Conservation (phyloP, 2,888 invertebrate species). For the Idaea aversata region DNA sequence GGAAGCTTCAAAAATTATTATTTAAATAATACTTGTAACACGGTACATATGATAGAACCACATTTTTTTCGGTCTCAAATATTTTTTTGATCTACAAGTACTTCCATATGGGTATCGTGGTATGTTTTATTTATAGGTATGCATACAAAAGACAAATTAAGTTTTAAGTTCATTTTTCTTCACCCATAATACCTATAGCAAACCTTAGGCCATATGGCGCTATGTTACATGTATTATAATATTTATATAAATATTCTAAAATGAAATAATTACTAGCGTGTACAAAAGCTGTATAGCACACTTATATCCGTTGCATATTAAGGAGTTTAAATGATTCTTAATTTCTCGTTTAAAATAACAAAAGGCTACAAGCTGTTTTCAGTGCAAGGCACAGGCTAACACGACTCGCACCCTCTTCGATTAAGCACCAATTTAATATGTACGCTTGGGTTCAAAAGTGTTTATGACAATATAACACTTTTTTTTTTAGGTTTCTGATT, state of each 20-base stretch:
- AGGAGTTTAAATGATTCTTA: slow-evolving; percentile 44
- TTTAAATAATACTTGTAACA: too few species aligned
- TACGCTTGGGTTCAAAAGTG: slow-evolving; percentile 37
- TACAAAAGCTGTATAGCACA: not conserved
- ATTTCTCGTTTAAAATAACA: slow-evolving; percentile 66
- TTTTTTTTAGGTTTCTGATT: too few species aligned
- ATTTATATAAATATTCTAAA: not conserved
- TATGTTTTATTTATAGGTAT: too few species aligned
- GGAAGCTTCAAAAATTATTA: too few species aligned
- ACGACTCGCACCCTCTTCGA: slow-evolving; percentile 52
- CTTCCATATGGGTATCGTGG: too few species aligned
- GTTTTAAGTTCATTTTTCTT: too few species aligned
- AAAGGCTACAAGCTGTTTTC: slow-evolving; percentile 59
- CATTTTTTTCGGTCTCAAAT: too few species aligned
- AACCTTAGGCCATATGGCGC: too few species aligned
- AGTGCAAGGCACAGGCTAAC: slow-evolving; percentile 56
- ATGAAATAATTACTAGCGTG: not conserved
- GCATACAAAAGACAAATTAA: too few species aligned
- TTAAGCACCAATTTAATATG: slow-evolving; percentile 50
- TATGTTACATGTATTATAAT: not conserved
- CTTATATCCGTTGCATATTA: slow-evolving; percentile 20
- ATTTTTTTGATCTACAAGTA: too few species aligned
- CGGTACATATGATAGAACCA: too few species aligned
- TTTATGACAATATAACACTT: not conserved
- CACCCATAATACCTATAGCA: too few species aligned